A percentile compares a stretch with the other conserved stretches of the same genome.
phyloP scores from a whole-genome alignment of 2,797 vertebrate genomes.

The Fringilla coelebs region DNA sequence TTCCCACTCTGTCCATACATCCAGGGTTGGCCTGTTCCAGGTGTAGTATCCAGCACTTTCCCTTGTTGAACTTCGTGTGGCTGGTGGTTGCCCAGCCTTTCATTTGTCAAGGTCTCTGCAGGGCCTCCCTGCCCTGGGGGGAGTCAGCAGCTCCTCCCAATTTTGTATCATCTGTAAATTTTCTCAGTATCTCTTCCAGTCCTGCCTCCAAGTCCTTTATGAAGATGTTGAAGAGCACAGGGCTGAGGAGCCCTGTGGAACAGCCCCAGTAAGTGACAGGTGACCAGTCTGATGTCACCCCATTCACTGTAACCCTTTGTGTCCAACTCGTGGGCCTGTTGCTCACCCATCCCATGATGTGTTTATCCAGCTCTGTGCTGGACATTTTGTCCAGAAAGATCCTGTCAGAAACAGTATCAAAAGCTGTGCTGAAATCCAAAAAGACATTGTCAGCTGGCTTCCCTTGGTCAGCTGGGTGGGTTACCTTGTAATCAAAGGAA shows the following conservation, averaged over 20 bases:
- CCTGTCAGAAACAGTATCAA: background rate
- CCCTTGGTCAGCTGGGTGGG: background rate
- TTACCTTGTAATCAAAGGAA: background rate
- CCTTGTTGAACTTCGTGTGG: rapidly evolving
- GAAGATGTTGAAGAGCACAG: background rate
- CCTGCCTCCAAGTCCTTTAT: background rate
- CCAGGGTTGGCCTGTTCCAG: rapidly evolving
- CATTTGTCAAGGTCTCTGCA: background rate
- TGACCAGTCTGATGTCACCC: background rate
- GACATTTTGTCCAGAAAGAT: background rate
- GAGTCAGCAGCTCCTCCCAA: background rate
- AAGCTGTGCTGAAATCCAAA: background rate
- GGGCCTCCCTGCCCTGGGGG: background rate
- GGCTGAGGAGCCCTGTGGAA: background rate
- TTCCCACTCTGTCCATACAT: rapidly evolving
- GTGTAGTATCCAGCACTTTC: rapidly evolving
- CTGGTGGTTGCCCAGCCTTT: background rate
- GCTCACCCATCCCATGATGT: background rate
- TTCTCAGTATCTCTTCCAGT: background rate
- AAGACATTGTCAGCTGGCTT: background rate
- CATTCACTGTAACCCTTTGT: background rate
- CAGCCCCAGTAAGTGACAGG: background rate
- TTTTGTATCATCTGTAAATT: background rate
- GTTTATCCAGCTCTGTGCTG: background rate
- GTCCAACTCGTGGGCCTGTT: background rate